Base-by-base conservation (phyloP, 2,797 vertebrate genomes). In the Phoebastria nigripes region DNA sequence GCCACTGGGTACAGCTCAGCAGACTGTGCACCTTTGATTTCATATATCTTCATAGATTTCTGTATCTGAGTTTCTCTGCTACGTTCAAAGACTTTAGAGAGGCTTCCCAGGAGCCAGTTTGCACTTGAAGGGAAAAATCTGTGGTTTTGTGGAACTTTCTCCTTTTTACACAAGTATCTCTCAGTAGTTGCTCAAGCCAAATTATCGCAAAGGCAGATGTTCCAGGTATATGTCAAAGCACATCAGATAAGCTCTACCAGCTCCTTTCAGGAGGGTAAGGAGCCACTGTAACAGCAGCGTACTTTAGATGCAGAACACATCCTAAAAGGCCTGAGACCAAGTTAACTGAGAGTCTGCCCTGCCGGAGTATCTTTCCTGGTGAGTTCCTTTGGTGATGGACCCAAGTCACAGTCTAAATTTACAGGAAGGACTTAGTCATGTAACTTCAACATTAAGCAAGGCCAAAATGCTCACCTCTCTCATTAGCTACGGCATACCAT, bases 401-500 rank as follows among this genome's bases (percentile, higher is more conserved):
- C 15, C 61, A 37, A 37, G 22, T 18, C 62, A 47, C 31, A 42
- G 46, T 19, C 39, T 58, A 4, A 42, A 26, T 59, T 59, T 37
- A 26, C 61, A 54, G 62, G 47, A n/a, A 6, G 56, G 35, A 9
- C 51, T 54, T 22, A 24, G 44, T 28, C 1, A 0, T n/a, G 29
- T 54, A 41, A 33, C 12, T 71, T 31, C 46, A 35, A 15, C 6
- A 4, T 11, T 9, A 47, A 58, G 26, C 17, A 15, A 19, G 31
- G 55, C n/a, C 44, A 29, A 3, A 42, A 25, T 2, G 10, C 47
- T 73, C 8, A 2, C 55, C 33, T n/a, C 21, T 24, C 33, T n/a
- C 28, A 3, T 35, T 29, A 18, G 82, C 61, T 35, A 9, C 0
- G 4, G 51, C 66, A 6, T 19, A 5, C 37, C 9, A 0, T 26